phyloP scores from a whole-genome alignment of 2,888 invertebrate genomes.

The Hydrotaea cyrtoneurina region DNA sequence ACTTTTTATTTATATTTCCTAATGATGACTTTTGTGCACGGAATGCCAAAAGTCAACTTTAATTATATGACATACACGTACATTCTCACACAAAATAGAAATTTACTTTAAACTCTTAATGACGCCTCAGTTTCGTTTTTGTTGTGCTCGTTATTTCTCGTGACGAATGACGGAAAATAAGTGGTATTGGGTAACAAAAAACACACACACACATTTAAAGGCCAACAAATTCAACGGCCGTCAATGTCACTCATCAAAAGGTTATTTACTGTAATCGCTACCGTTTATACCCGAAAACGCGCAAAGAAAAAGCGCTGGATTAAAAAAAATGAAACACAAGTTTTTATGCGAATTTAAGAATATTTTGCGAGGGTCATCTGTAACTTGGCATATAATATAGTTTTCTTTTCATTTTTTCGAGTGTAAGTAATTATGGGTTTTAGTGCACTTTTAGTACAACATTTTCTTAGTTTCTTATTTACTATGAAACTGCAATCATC shows the following conservation, averaged over 20 bases:
- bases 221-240: background rate
- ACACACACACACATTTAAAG: background rate
- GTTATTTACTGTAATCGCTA: background rate
- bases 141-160: background rate
- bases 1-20: conserved; percentile 19
- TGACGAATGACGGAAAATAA: background rate
- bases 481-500: no score
- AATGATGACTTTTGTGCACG: conserved; percentile 49
- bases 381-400: no score
- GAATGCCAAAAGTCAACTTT: conserved; percentile 54
- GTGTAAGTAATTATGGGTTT: no score
- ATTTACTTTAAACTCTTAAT: conserved; percentile 9
- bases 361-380: no score
- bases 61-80: conserved; percentile 29
- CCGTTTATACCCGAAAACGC: background rate
- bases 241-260: background rate
- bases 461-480: no score
- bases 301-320: background rate
- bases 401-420: no score
- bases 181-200: background rate
- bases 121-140: background rate
- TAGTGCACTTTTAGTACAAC: no score
- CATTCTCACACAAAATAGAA: background rate
- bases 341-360: no score
- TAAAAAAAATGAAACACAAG: no score